Conservation (phyloP, 2,888 invertebrate species). For the Argynnis bischoffii region DNA sequence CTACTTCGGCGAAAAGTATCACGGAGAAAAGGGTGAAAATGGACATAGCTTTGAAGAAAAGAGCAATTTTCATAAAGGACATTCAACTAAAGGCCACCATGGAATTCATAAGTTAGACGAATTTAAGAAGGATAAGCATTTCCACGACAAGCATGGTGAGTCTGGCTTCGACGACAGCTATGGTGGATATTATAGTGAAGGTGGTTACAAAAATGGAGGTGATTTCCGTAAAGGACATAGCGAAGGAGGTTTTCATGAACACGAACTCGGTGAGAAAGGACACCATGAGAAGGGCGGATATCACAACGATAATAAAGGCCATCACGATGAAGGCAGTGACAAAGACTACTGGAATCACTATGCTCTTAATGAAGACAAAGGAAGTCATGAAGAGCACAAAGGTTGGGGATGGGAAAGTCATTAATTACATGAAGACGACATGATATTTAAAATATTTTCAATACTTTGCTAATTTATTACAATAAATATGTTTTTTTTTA, state of each 20-base stretch:
- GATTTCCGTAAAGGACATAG: slow-evolving; percentile 91
- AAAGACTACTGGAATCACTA: slow-evolving; percentile 88
- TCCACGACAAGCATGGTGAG: slow-evolving; percentile 92
- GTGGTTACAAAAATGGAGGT: slow-evolving; percentile 89
- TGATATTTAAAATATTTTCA: slow-evolving; percentile 32
- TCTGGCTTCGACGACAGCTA: slow-evolving; percentile 91
- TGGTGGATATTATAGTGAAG: slow-evolving; percentile 89
- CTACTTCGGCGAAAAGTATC: slow-evolving; percentile 84
- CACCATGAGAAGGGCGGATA: slow-evolving; percentile 90
- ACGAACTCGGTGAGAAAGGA: slow-evolving; percentile 90
- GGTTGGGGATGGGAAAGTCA: slow-evolving; percentile 86
- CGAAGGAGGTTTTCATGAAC: slow-evolving; percentile 88
- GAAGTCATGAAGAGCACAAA: slow-evolving; percentile 89
- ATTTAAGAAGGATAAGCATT: slow-evolving; percentile 92
- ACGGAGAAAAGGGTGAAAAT: slow-evolving; percentile 85
- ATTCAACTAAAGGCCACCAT: slow-evolving; percentile 92
- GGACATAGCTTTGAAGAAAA: slow-evolving; percentile 79
- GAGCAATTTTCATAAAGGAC: slow-evolving; percentile 91
- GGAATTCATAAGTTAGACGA: slow-evolving; percentile 92
- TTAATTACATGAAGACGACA: slow-evolving; percentile 46
- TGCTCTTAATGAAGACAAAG: slow-evolving; percentile 88
- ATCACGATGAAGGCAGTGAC: slow-evolving; percentile 88
- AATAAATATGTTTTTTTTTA: slow-evolving; percentile 13
- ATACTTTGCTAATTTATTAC: slow-evolving; percentile 33
- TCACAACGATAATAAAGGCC: slow-evolving; percentile 89